Evolutionary conservation across 2,113 vertebrate species (phyloP), one percentile per base, ranked within the genome.

Genomic region (Tinamus guttatus): DNA sequence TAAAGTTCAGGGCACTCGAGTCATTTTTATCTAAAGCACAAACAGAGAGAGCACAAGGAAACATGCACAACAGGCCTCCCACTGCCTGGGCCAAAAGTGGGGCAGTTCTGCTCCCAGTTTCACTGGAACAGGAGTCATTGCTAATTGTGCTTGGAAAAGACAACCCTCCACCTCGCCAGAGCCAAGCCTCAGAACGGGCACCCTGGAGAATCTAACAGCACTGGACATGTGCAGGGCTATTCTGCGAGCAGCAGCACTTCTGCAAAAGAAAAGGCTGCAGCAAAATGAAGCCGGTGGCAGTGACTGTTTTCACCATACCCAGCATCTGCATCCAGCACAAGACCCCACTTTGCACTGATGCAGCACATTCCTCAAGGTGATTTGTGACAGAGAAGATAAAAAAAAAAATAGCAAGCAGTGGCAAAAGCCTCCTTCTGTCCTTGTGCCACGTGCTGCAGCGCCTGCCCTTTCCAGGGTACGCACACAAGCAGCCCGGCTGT

Each of bases 221-320:
- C 9, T 0, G 3, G 36, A 40, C 27, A 28, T 3, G n/a, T 6
- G 3, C 3, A 2, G 17, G 58, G n/a, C 56, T 18, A 0, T 14
- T 45, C 87, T 38, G 40, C 40, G 25, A 60, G 21, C 40, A 30
- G 67, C 76, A 58, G 49, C 38, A 28, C 25, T 25, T 49, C 60
- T 63, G 30, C 45, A 73, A 21, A 65, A 6, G 5, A 62, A 38
- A 24, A 70, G 20, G 34, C 68, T 38, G 68, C 32, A 28, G 68
- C 47, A 62, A 22, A 62, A 62, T 24, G 20, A 62, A 36, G 21
- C 59, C 36, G 59, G 34, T 62, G 30, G 43, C 20, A 7, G 30
- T 18, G 16, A 28, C 20, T 32, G 54, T 58, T 58, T 58, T 58
- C 30, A 58, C 54, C 54, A 19, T 58, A 30, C 54, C 54, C 30